Conservation (phyloP, 2,888 invertebrate species). For the Teinopalpus imperialis region DNA sequence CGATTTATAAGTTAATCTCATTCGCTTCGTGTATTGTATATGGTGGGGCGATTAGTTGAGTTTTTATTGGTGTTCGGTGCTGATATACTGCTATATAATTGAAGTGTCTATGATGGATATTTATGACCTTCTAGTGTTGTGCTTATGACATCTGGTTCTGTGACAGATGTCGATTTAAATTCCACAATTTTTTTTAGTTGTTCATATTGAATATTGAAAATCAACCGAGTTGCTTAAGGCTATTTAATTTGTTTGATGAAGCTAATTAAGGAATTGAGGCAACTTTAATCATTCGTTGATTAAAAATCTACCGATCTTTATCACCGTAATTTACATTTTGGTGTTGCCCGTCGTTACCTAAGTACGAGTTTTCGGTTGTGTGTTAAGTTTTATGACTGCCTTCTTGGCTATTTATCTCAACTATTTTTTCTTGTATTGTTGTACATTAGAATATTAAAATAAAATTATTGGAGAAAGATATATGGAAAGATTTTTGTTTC, state of each 20-base stretch:
- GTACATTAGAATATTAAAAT: no score
- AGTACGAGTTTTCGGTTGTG: not conserved
- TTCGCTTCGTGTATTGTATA: conserved; percentile 29
- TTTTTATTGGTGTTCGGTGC: conserved; percentile 33
- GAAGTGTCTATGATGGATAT: conserved; percentile 33
- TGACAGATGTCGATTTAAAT: not conserved
- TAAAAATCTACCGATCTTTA: conserved; percentile 19
- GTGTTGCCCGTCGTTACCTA: not conserved
- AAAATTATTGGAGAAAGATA: no score
- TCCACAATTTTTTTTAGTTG: not conserved
- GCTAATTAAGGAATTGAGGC: conserved; percentile 18
- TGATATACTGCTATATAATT: conserved; percentile 36
- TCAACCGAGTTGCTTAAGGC: conserved; percentile 5
- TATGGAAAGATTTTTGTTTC: no score
- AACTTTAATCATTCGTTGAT: conserved; percentile 16
- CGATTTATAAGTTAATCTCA: conserved; percentile 46
- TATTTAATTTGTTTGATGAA: conserved; percentile 15
- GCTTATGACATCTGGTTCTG: conserved; percentile 21
- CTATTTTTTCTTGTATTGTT: no score
- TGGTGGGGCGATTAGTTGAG: conserved; percentile 29
- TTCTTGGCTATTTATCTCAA: not conserved
- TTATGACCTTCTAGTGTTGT: conserved; percentile 27
- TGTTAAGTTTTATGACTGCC: not conserved
- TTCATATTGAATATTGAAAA: conserved; percentile 14
- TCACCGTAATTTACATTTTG: conserved; percentile 9